phyloP scores from a whole-genome alignment of 2,797 vertebrate species.

The Falco cherrug region DNA sequence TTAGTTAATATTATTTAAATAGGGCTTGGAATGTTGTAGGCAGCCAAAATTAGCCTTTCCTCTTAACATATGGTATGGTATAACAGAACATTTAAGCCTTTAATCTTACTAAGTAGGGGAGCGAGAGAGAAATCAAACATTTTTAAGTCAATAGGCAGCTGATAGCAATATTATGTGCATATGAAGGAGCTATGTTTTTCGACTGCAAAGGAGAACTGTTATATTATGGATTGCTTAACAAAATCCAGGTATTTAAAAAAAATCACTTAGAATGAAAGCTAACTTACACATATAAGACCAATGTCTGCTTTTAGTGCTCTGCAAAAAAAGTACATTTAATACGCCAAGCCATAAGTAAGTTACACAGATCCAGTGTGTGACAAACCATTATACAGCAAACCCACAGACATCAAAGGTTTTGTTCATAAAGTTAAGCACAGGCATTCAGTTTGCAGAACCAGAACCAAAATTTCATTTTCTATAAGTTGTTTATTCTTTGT shows the following conservation, averaged over 20 bases:
- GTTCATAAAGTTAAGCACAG: not conserved
- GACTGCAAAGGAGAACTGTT: conserved; percentile 31
- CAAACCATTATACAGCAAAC: not conserved
- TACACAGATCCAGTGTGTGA: not conserved
- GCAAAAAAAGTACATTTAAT: not conserved
- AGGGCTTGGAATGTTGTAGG: conserved; percentile 51
- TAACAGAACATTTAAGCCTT: conserved; percentile 55
- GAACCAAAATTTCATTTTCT: conserved; percentile 32
- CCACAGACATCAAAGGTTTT: not conserved
- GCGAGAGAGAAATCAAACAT: conserved; percentile 50
- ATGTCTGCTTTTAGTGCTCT: not conserved
- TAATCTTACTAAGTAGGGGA: conserved; percentile 63
- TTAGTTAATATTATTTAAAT: conserved; percentile 57
- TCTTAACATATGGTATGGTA: conserved; percentile 39
- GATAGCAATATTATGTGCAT: conserved; percentile 40
- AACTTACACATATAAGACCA: conserved; percentile 9
- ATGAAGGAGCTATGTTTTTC: conserved; percentile 38
- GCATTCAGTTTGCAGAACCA: not conserved
- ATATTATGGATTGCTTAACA: conserved; percentile 32
- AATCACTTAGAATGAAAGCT: conserved; percentile 46
- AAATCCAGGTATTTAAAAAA: conserved; percentile 58
- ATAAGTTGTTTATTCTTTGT: not conserved
- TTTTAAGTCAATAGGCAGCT: conserved; percentile 53
- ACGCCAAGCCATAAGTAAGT: not conserved
- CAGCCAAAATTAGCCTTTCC: conserved; percentile 48